phyloP scores from a whole-genome alignment of 2,113 vertebrate genomes.

The Microtus richardsoni region DNA sequence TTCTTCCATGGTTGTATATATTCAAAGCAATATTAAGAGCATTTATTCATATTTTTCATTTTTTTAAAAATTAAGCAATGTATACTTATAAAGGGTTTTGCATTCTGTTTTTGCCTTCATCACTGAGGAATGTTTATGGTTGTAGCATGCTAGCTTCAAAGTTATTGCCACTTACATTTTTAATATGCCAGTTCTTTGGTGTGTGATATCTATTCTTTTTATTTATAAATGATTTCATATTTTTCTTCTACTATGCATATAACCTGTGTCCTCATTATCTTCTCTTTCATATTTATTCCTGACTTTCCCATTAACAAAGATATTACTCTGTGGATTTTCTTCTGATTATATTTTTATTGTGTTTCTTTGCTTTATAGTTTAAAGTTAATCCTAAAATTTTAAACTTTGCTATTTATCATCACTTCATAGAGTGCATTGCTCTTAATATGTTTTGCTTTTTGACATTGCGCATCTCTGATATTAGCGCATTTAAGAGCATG shows the following conservation, averaged over 20 bases:
- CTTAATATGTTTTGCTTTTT: not conserved
- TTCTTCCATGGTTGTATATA: not conserved
- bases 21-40: not conserved
- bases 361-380: not conserved
- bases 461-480: not conserved
- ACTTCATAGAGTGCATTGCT: not conserved
- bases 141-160: not conserved
- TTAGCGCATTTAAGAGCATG: not conserved
- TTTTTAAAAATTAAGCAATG: not conserved
- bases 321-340: not conserved
- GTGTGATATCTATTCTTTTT: not conserved
- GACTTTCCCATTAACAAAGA: not conserved
- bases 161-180: not conserved
- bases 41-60: not conserved
- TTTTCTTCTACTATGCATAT: not conserved
- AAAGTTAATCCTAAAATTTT: not conserved
- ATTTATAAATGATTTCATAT: not conserved
- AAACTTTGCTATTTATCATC: not conserved
- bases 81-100: not conserved
- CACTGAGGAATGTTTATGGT: not conserved
- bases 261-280: not conserved
- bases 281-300: not conserved
- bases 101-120: not conserved
- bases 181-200: not conserved
- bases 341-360: not conserved